Conservation (phyloP, 2,113 vertebrate species). For the Megaceryle torquata region DNA sequence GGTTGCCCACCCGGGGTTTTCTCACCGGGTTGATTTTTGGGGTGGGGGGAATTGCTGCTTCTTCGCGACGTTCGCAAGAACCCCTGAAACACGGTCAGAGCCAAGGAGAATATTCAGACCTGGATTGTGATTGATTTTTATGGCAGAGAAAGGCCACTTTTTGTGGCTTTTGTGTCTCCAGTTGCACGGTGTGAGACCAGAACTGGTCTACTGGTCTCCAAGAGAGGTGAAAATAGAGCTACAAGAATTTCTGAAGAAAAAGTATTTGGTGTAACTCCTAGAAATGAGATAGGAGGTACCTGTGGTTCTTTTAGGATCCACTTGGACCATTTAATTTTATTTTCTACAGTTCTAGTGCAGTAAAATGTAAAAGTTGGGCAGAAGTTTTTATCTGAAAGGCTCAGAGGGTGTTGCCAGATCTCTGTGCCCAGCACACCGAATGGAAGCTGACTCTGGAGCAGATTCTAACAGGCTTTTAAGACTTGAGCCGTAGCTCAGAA, state of each 20-base stretch:
- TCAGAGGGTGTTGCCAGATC: rapidly evolving
- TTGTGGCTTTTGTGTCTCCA: not conserved
- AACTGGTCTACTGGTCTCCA: not conserved
- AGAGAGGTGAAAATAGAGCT: not conserved
- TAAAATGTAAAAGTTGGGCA: not conserved
- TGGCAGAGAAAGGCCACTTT: not conserved
- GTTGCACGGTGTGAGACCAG: not conserved
- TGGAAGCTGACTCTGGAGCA: not conserved
- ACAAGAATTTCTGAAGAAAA: not conserved
- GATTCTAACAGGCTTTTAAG: not conserved
- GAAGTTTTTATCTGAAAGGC: not conserved
- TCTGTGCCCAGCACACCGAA: not conserved
- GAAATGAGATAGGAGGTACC: not conserved
- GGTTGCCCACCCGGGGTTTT: not conserved
- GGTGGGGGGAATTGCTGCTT: not conserved
- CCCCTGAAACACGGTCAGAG: not conserved
- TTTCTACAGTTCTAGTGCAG: not conserved
- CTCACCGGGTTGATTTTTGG: not conserved
- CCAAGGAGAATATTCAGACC: not conserved
- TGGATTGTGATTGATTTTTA: not conserved
- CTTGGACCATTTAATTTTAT: not conserved
- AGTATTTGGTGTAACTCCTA: not conserved
- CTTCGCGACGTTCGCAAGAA: not conserved
- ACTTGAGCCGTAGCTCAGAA: not conserved
- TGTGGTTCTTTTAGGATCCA: not conserved